A percentile compares a stretch with the other conserved stretches of the same genome.
These are phyloP conservation scores for Crenuchus spilurus DNA, from an alignment of 2,797 vertebrate species.

Conservation along the genomic window DNA sequence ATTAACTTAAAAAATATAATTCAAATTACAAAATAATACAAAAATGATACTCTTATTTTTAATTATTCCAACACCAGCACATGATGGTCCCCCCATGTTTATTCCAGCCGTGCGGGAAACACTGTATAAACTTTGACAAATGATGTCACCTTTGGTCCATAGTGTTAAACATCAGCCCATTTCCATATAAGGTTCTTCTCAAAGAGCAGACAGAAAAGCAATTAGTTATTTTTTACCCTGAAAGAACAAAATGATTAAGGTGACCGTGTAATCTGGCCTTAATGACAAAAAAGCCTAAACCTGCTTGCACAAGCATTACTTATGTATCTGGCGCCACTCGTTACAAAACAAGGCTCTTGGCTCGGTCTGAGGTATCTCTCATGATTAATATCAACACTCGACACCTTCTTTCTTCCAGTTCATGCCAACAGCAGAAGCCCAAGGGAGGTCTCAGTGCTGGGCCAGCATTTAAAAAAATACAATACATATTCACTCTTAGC, in stretches of 20 bases:
- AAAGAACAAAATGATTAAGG: constrained; percentile 24
- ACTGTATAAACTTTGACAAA: too few species aligned
- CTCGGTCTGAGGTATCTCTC: constrained; percentile 57
- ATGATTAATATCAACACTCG: constrained; percentile 69
- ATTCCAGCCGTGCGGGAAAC: too few species aligned
- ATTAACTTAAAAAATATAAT: too few species aligned
- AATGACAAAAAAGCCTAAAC: constrained; percentile 47
- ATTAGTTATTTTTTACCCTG: constrained; percentile 13
- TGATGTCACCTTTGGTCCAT: too few species aligned
- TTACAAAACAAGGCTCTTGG: constrained; percentile 30
- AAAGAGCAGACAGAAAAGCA: not conserved
- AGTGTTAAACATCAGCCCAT: not conserved
- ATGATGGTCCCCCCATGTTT: too few species aligned
- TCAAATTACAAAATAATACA: too few species aligned
- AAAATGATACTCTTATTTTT: too few species aligned
- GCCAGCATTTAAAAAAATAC: constrained; percentile 25
- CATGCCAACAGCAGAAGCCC: constrained; percentile 42
- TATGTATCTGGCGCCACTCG: constrained; percentile 4
- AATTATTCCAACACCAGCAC: too few species aligned
- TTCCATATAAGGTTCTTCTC: not conserved
- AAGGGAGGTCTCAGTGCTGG: constrained; percentile 25
- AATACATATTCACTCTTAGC: constrained; percentile 47
- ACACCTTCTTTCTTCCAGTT: constrained; percentile 54
- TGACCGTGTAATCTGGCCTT: constrained; percentile 39
- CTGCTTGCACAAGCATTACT: constrained; percentile 48